These are phyloP conservation scores for Perithous albicinctus DNA, from an alignment of 2,888 invertebrate species.

Conservation along the genomic window DNA sequence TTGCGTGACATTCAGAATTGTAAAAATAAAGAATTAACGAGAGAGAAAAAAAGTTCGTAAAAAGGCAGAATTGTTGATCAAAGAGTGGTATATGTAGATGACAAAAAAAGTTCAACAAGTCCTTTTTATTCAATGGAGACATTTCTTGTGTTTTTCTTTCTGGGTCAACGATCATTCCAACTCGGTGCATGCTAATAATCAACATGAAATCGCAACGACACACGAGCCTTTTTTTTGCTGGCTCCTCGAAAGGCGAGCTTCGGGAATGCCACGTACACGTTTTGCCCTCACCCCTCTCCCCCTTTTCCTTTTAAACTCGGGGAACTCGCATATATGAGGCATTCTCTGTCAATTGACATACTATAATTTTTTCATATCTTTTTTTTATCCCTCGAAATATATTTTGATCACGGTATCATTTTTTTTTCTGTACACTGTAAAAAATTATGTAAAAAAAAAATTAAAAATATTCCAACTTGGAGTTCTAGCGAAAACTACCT, in stretches of 20 bases:
- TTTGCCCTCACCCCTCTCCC: conserved; percentile 23
- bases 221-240: conserved; percentile 3
- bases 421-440: too few species aligned
- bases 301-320: background rate
- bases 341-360: too few species aligned
- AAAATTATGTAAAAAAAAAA: too few species aligned
- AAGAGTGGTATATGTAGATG: background rate
- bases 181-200: conserved; percentile 13
- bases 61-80: background rate
- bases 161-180: conserved; percentile 45
- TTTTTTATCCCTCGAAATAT: too few species aligned
- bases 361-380: too few species aligned
- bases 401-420: too few species aligned
- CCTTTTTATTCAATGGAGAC: conserved; percentile 13
- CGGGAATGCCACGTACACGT: conserved; percentile 57
- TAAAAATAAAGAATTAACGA: conserved; percentile 8
- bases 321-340: background rate
- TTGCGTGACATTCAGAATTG: background rate
- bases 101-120: background rate
- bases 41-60: background rate
- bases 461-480: too few species aligned
- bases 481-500: too few species aligned
- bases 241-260: conserved; percentile 53
- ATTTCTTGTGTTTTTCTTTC: conserved; percentile 25
- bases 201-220: conserved; percentile 41